Evolutionary conservation across 2,888 invertebrate genomes (phyloP).

Genomic region (Priocnemis perturbator): DNA sequence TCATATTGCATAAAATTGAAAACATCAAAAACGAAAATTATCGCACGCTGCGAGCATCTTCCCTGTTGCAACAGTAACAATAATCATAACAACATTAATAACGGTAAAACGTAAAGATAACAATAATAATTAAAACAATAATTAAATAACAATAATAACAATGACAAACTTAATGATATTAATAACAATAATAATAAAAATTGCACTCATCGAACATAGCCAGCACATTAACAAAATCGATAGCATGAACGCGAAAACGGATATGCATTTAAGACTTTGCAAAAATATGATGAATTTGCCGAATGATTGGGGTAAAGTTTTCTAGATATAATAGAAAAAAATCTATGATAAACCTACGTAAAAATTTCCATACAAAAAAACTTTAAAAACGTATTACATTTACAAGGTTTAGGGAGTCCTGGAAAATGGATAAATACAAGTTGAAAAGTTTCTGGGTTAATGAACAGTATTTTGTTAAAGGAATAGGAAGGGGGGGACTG

Average conservation of each 20-base stretch:
- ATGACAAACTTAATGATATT: constrained; percentile 25
- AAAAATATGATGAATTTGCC: no score
- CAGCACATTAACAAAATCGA: constrained; percentile 5
- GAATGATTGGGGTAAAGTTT: no score
- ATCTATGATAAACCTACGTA: no score
- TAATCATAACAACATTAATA: constrained; percentile 7
- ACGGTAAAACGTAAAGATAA: neutral
- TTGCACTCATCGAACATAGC: constrained; percentile 25
- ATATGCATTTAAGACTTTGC: neutral
- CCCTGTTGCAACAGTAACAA: neutral
- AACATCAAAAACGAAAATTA: no score
- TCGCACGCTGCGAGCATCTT: no score
- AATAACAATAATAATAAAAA: constrained; percentile 40
- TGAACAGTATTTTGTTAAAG: no score
- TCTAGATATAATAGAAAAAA: no score
- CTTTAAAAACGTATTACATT: constrained; percentile 26
- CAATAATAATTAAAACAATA: neutral
- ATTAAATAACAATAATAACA: constrained; percentile 19
- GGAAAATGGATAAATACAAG: no score
- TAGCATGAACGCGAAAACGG: neutral
- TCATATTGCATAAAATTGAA: neutral
- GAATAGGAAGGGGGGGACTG: neutral
- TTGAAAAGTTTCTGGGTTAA: no score
- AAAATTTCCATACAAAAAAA: no score
- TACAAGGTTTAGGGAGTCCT: constrained; percentile 5